phyloP scores from a whole-genome alignment of 2,113 vertebrate species.

The Zapornia atra region DNA sequence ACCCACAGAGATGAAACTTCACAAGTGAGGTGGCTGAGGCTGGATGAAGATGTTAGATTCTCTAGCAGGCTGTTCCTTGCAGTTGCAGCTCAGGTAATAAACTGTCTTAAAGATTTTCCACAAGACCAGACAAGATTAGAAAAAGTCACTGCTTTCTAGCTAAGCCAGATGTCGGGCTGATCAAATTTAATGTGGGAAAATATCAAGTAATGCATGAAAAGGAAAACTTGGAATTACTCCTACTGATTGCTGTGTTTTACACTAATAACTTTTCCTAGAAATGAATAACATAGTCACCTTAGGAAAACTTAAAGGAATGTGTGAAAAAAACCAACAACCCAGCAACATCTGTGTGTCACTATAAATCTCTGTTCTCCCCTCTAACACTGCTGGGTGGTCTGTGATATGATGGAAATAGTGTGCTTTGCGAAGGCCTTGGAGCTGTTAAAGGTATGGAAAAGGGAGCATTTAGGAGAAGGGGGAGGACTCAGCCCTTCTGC shows the following conservation, averaged over 20 bases:
- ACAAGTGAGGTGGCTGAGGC: not conserved
- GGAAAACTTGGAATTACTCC: constrained; percentile 28
- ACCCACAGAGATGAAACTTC: not conserved
- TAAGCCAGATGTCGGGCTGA: constrained; percentile 5
- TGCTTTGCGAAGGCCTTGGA: not conserved
- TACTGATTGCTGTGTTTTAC: constrained; percentile 44
- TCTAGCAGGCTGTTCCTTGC: not conserved
- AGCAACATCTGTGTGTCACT: not conserved
- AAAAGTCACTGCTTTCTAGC: constrained; percentile 8
- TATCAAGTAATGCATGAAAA: constrained; percentile 30
- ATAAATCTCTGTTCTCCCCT: not conserved
- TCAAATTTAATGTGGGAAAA: constrained; percentile 35
- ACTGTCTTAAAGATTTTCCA: not conserved
- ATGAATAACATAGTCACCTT: constrained; percentile 31
- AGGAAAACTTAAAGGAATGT: not conserved
- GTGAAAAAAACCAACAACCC: not conserved
- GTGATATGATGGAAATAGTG: not conserved
- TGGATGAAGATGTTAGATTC: not conserved
- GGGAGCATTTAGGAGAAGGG: not conserved
- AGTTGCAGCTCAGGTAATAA: not conserved
- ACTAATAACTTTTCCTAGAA: constrained; percentile 26
- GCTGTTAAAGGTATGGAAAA: not conserved
- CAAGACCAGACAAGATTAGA: constrained; percentile 4
- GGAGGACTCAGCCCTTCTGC: not conserved
- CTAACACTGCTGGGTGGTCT: not conserved